Base-by-base conservation (phyloP, 1,140 invertebrate genomes). In the Drosophila triauraria region DNA sequence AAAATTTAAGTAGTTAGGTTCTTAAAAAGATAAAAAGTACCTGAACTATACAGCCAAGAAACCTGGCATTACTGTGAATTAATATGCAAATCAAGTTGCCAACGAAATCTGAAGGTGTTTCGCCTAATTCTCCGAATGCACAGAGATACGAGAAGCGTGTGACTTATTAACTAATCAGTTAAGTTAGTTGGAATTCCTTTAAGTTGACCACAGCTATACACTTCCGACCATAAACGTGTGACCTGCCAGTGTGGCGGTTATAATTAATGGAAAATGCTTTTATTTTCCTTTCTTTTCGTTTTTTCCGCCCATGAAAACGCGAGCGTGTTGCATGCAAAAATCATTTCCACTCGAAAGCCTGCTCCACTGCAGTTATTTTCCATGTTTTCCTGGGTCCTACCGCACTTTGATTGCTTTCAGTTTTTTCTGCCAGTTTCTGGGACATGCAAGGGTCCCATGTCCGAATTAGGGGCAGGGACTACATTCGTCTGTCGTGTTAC, bases 301-400 rank as follows among this genome's bases (percentile, higher is more conserved):
- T 43, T 44, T n/a, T 8, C 10, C 9, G 9, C 7, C 48, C 20
- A 10, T 13, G n/a, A 43, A 38, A 8, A 4, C 17, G 30, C 6
- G 46, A 75, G 80, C 84, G 84, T 87, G 84, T 43, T 59, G 84
- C 85, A 87, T 87, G 84, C 84, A 80, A 88, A 82, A 70, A 60
- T 71, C 71, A 84, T 76, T 87, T 78, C 59, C 76, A 80, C 84
- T 88, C 72, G 69, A 88, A 86, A 83, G 84, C 68, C 64, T 82
- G 77, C 85, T 44, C 62, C 72, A 75, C 64, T 90, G 80, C 84
- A 87, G 84, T 84, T 90, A 87, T 88, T 88, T 75, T 48, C 70
- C 84, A 70, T 87, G 85, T 87, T 88, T 74, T 67, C 50, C 59
- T 48, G 50, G 67, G 38, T 27, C 53, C 42, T 46, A 20, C 69